Conservation (phyloP, 2,797 vertebrate species). For the Dromococcyx pavoninus region DNA sequence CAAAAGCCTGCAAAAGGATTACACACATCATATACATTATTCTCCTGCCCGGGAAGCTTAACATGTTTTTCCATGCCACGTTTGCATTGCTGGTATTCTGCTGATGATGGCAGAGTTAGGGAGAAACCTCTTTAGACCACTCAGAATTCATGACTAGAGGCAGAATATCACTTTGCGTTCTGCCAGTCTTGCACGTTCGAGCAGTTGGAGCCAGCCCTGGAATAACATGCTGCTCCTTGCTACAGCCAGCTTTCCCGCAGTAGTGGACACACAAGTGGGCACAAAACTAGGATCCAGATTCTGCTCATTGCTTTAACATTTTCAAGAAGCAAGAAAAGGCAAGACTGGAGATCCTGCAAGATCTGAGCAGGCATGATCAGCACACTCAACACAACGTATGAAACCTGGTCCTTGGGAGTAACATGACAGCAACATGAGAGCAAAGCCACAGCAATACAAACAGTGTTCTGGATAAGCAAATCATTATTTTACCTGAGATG, state of each 20-base stretch:
- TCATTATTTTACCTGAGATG: background rate
- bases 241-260: background rate
- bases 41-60: background rate
- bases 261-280: background rate
- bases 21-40: background rate
- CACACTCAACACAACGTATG: background rate
- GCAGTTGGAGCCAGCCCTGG: rapidly evolving
- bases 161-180: background rate
- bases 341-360: background rate
- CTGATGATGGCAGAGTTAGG: rapidly evolving
- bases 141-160: background rate
- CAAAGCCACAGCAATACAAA: background rate
- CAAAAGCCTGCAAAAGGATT: background rate
- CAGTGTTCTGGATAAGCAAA: background rate
- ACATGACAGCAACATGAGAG: rapidly evolving
- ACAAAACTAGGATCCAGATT: background rate
- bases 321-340: background rate
- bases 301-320: background rate
- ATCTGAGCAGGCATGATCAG: background rate
- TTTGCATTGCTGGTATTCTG: background rate
- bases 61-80: background rate
- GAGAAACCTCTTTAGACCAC: background rate
- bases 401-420: background rate
- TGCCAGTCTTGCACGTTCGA: background rate
- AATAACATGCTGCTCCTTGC: background rate